A percentile compares a stretch with the other conserved stretches of the same genome.
These are phyloP conservation scores for Pluvianellus socialis DNA, from an alignment of 2,113 vertebrate genomes.

Conservation along the genomic window DNA sequence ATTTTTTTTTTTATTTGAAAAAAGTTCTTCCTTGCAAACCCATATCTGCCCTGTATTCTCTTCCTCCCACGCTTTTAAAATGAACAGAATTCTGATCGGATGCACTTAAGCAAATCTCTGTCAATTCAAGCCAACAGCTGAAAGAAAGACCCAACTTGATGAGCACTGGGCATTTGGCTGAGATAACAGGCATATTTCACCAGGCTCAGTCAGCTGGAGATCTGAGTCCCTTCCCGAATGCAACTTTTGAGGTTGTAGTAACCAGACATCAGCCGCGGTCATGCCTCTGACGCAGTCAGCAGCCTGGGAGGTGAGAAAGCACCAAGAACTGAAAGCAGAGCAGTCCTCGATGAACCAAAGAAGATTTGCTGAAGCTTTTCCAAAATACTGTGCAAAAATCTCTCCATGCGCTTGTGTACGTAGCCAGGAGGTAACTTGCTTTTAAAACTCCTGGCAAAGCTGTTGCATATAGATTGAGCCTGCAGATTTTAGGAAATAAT, in stretches of 20 bases:
- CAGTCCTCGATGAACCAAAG: background rate
- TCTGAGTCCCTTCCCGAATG: background rate
- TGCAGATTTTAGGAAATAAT: background rate
- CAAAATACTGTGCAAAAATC: background rate
- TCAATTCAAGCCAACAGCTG: background rate
- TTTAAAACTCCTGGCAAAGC: background rate
- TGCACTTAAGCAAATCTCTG: background rate
- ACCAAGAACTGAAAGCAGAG: background rate
- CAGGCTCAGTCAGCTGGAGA: background rate
- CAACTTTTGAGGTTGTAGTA: background rate
- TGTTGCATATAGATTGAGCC: background rate
- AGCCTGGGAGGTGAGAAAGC: background rate
- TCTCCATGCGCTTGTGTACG: background rate
- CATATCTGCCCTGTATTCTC: background rate
- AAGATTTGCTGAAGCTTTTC: background rate
- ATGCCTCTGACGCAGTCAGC: background rate
- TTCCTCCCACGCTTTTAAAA: background rate
- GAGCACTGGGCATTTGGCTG: background rate
- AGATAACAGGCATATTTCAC: background rate
- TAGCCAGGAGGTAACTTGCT: background rate
- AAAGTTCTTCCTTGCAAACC: background rate
- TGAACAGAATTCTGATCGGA: background rate
- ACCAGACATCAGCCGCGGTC: fast-evolving
- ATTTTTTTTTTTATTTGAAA: background rate
- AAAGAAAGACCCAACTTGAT: background rate